A percentile compares a stretch with the other conserved stretches of the same genome.
Evolutionary conservation across 2,797 vertebrate species (phyloP).

Genomic region (Oreortyx pictus): DNA sequence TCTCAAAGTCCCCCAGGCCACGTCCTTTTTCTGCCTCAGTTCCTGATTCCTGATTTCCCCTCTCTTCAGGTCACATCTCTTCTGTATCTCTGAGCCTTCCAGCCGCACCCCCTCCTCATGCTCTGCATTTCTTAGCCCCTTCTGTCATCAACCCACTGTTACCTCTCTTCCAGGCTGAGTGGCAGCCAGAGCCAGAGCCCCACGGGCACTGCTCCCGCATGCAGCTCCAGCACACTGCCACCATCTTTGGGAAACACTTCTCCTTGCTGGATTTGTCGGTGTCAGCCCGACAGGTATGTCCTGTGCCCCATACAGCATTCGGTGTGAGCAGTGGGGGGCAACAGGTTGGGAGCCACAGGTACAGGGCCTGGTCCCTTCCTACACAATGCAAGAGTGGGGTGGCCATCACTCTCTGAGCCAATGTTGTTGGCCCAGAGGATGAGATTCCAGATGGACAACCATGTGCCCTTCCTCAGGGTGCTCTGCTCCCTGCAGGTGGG

Average conservation of each 20-base stretch:
- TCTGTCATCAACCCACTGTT: neutral
- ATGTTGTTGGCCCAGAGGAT: neutral
- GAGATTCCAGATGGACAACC: no score
- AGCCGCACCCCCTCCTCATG: neutral
- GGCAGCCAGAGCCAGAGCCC: conserved; percentile 82
- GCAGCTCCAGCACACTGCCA: conserved; percentile 80
- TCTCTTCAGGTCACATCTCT: neutral
- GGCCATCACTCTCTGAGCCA: neutral
- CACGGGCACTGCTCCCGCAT: conserved; percentile 85
- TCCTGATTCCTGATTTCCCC: neutral
- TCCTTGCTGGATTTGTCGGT: conserved; percentile 81
- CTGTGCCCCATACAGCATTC: fast-evolving
- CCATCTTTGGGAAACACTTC: conserved; percentile 80
- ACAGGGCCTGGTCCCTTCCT: neutral
- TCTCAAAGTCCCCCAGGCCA: neutral
- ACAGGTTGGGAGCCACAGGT: neutral
- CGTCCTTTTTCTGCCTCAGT: neutral
- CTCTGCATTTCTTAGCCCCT: neutral
- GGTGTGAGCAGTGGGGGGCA: neutral
- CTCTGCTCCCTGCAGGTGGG: conserved; percentile 79
- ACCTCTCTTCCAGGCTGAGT: conserved; percentile 77
- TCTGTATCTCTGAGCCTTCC: neutral
- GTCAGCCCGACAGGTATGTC: conserved; percentile 67
- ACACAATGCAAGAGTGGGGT: neutral
- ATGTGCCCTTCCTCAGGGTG: neutral